These are phyloP conservation scores for Drosophila pseudoananassae DNA, from an alignment of 1,140 invertebrate genomes.

Conservation along the genomic window DNA sequence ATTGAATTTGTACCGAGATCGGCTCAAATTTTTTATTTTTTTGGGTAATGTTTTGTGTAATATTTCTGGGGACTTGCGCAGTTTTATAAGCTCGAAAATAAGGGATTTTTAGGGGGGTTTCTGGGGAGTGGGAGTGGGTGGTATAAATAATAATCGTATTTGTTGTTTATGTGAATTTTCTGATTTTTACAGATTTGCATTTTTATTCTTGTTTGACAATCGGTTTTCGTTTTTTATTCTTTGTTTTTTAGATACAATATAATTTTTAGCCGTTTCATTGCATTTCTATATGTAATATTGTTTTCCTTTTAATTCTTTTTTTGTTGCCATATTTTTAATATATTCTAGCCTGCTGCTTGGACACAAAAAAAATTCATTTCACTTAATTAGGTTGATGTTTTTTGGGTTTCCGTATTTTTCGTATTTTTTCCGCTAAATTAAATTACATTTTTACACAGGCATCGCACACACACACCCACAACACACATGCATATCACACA, in stretches of 20 bases:
- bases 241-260: conserved; percentile 67
- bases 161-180: conserved; percentile 40
- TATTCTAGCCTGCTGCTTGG: conserved; percentile 38
- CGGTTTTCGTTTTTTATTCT: conserved; percentile 25
- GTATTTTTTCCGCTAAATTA: conserved; percentile 58
- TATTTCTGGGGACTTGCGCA: conserved; percentile 13
- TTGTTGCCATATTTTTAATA: conserved; percentile 30
- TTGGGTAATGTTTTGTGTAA: conserved; percentile 7
- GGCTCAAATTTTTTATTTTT: conserved; percentile 10
- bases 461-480: conserved; percentile 11
- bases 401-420: conserved; percentile 17
- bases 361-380: conserved; percentile 54
- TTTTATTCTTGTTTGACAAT: conserved; percentile 76
- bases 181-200: conserved; percentile 46
- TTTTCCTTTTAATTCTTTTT: background rate
- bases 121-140: background rate
- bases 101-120: background rate
- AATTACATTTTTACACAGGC: conserved; percentile 74
- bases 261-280: conserved; percentile 52
- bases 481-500: conserved; percentile 6
- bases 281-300: conserved; percentile 65
- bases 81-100: conserved; percentile 28
- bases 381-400: conserved; percentile 48
- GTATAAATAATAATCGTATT: conserved; percentile 38
- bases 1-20: conserved; percentile 43